These are phyloP conservation scores for Crossaster papposus DNA, from an alignment of 53 echinoderm and acorn worm species.

Conservation along the genomic window DNA sequence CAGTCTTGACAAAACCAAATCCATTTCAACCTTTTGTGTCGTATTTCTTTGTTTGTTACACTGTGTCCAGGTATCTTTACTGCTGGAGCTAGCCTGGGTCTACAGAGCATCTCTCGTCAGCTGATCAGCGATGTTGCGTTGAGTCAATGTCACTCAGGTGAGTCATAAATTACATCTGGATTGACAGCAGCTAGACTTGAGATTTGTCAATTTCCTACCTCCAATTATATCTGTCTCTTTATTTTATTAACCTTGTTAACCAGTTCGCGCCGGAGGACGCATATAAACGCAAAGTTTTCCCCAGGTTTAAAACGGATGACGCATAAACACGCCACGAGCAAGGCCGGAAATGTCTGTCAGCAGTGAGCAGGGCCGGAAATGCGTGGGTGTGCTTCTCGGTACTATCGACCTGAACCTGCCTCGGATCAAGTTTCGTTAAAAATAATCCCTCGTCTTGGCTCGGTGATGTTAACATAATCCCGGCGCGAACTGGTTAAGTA, in stretches of 20 bases:
- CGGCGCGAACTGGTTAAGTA: too few relatives aligned
- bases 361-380: too few relatives aligned
- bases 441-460: too few relatives aligned
- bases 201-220: background rate
- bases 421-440: too few relatives aligned
- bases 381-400: too few relatives aligned
- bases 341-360: too few relatives aligned
- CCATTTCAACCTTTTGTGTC: background rate
- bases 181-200: background rate
- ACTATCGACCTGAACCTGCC: too few relatives aligned
- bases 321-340: too few relatives aligned
- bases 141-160: slow-evolving; percentile 48
- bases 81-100: slow-evolving; percentile 37
- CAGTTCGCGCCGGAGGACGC: too few relatives aligned
- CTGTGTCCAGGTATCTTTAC: slow-evolving; percentile 47
- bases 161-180: background rate
- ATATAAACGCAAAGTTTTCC: too few relatives aligned
- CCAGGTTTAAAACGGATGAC: too few relatives aligned
- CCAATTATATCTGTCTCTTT: background rate
- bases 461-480: too few relatives aligned
- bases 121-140: slow-evolving; percentile 46
- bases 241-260: background rate
- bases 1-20: background rate
- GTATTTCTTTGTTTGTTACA: background rate
- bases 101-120: slow-evolving; percentile 45